Conservation (phyloP, 2,113 vertebrate species). For the Capreolus pygargus region DNA sequence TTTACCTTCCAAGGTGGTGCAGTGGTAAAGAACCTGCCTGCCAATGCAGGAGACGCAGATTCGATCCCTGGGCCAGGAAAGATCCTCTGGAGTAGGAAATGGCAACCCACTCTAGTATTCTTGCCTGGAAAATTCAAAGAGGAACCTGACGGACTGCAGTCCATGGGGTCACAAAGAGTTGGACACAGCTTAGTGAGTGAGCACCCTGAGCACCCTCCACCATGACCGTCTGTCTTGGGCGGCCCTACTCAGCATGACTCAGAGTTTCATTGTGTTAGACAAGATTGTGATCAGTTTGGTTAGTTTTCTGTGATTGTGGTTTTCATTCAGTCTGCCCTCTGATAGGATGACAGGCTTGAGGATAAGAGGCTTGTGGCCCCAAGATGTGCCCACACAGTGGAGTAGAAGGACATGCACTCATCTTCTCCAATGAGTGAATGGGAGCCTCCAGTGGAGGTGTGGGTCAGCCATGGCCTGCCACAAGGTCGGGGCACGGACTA, state of each 20-base stretch:
- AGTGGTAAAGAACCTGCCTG: background rate
- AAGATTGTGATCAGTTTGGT: background rate
- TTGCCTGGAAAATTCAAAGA: background rate
- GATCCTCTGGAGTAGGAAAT: background rate
- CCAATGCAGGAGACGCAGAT: background rate
- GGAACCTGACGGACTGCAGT: rapidly evolving
- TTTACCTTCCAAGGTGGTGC: background rate
- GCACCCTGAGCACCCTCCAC: background rate
- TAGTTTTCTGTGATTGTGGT: background rate
- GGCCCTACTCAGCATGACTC: background rate
- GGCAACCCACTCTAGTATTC: background rate
- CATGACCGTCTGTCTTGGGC: background rate
- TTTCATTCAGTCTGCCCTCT: background rate
- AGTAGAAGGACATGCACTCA: background rate
- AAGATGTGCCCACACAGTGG: background rate
- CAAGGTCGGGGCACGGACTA: background rate
- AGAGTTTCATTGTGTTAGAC: background rate
- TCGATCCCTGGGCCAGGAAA: background rate
- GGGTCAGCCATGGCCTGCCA: background rate
- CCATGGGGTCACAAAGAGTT: background rate
- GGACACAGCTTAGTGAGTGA: background rate
- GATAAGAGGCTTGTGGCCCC: background rate
- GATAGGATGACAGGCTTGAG: background rate
- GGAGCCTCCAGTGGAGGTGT: background rate
- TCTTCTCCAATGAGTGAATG: background rate